These are phyloP conservation scores for Glareola pratincola DNA, from an alignment of 2,113 vertebrate species.

Conservation along the genomic window DNA sequence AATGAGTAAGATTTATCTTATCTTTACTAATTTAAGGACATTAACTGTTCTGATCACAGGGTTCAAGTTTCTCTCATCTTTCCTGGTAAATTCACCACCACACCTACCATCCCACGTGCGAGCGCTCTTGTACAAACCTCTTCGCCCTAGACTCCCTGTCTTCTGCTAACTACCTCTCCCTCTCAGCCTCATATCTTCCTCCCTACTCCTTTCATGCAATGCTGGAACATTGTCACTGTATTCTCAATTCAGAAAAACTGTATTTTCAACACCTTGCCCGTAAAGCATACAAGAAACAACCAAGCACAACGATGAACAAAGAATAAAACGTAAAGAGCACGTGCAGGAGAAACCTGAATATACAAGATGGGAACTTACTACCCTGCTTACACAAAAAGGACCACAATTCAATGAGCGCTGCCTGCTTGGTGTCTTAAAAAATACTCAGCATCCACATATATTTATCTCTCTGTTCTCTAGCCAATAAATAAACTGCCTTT, in stretches of 20 bases:
- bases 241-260: background rate
- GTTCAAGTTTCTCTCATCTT: background rate
- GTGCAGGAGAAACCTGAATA: background rate
- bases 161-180: background rate
- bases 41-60: background rate
- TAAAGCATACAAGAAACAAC: background rate
- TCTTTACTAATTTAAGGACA: background rate
- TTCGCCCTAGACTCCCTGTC: background rate
- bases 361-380: background rate
- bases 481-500: background rate
- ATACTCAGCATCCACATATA: background rate
- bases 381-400: background rate
- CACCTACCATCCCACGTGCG: fast-evolving
- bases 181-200: background rate
- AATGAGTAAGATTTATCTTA: background rate
- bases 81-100: background rate
- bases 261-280: background rate
- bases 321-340: background rate
- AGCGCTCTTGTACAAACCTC: background rate
- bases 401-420: background rate
- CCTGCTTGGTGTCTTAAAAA: background rate
- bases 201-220: background rate
- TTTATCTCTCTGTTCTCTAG: background rate
- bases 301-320: background rate
- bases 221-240: background rate